Conservation (phyloP, 2,797 vertebrate genomes). For the Rachycentron canadum region DNA sequence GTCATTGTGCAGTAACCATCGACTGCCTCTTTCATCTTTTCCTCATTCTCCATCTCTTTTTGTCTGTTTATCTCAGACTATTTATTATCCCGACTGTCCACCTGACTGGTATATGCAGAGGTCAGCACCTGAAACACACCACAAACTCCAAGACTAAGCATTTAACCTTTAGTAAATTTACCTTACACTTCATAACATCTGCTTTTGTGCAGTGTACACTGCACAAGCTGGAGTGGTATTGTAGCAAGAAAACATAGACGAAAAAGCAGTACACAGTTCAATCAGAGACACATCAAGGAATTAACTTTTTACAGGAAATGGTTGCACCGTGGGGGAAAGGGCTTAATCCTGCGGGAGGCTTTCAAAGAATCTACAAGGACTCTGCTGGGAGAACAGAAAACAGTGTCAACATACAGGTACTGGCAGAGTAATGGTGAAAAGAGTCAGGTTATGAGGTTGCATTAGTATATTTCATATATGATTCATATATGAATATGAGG, state of each 20-base stretch:
- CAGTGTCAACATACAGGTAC: background rate
- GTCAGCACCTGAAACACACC: background rate
- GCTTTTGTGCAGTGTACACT: background rate
- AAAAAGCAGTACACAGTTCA: background rate
- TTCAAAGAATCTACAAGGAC: background rate
- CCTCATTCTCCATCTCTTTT: conserved; percentile 8
- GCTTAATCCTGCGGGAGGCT: conserved; percentile 8
- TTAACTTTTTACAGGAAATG: conserved; percentile 20
- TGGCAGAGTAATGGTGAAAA: background rate
- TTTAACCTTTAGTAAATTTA: background rate
- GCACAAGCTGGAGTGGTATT: background rate
- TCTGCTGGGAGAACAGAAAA: background rate
- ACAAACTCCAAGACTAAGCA: conserved; percentile 7
- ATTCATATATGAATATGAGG: conserved; percentile 2
- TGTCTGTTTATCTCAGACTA: conserved; percentile 6
- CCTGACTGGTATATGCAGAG: conserved; percentile 46
- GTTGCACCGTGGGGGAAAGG: conserved; percentile 8
- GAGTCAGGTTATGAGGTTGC: background rate
- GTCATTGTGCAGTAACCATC: conserved; percentile 52
- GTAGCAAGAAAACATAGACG: background rate
- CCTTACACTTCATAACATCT: background rate
- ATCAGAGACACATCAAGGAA: conserved; percentile 10
- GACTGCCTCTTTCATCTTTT: conserved; percentile 46
- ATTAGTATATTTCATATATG: too few species aligned
- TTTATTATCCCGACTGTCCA: conserved; percentile 32